Conservation (phyloP, 2,888 invertebrate genomes). For the Hyles lineata region DNA sequence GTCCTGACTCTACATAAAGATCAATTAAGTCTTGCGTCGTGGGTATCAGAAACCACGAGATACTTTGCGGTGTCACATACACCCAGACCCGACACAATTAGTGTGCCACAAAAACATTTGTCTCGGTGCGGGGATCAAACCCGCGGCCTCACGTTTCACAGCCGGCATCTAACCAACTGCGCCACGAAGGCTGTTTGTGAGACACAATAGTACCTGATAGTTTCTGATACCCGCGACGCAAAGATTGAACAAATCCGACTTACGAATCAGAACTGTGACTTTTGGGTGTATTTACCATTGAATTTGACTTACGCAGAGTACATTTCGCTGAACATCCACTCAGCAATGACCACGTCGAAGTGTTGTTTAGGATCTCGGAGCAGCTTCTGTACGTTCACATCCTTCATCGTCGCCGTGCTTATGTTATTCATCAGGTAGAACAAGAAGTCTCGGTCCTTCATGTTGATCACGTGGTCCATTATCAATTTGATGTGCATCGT, state of each 20-base stretch:
- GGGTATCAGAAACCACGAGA: too few relatives aligned
- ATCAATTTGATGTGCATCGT: constrained; percentile 44
- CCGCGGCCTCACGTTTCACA: too few relatives aligned
- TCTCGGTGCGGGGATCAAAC: too few relatives aligned
- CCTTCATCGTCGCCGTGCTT: constrained; percentile 40
- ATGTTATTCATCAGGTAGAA: constrained; percentile 37
- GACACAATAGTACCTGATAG: too few relatives aligned
- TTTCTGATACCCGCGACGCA: too few relatives aligned
- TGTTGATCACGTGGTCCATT: constrained; percentile 44
- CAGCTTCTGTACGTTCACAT: constrained; percentile 48
- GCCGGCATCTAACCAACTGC: too few relatives aligned
- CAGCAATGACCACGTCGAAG: constrained; percentile 61
- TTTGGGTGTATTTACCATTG: neutral
- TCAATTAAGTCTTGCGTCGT: too few relatives aligned
- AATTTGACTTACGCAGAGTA: constrained; percentile 51
- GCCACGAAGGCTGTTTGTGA: too few relatives aligned
- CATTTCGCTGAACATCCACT: constrained; percentile 61
- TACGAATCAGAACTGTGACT: neutral
- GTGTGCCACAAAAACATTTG: too few relatives aligned
- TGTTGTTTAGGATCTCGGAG: constrained; percentile 50
- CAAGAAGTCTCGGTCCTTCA: constrained; percentile 33
- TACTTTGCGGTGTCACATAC: too few relatives aligned
- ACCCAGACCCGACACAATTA: too few relatives aligned
- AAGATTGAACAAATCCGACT: neutral
- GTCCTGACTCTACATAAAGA: too few relatives aligned